A percentile compares a stretch with the other conserved stretches of the same genome.
These are phyloP conservation scores for Engystomops pustulosus DNA, from an alignment of 2,113 vertebrate genomes.

Conservation along the genomic window DNA sequence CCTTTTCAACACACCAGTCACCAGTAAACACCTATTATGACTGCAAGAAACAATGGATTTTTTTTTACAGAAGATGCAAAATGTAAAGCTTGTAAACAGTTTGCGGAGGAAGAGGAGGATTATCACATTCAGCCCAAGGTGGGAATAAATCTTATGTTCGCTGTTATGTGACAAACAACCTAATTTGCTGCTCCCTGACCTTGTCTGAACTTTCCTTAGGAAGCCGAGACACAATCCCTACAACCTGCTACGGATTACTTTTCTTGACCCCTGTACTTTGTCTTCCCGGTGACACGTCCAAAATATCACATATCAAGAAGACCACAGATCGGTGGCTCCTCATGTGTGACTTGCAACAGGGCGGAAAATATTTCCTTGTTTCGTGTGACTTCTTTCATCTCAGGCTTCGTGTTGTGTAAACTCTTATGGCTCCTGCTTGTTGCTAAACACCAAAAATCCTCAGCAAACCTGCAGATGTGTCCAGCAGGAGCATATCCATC, in stretches of 20 bases:
- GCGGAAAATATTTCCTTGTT: constrained; percentile 12
- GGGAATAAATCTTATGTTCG: neutral
- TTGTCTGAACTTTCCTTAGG: neutral
- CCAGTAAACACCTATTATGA: no score
- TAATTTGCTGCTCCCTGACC: neutral
- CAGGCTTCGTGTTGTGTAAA: constrained; percentile 26
- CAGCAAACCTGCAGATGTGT: neutral
- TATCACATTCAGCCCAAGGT: neutral
- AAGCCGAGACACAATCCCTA: neutral
- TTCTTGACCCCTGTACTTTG: neutral
- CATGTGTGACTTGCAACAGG: neutral
- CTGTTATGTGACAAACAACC: neutral
- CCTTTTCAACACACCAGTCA: no score
- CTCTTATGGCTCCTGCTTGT: constrained; percentile 20
- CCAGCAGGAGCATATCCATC: constrained; percentile 6
- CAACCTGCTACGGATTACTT: constrained; percentile 6
- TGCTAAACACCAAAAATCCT: constrained; percentile 22
- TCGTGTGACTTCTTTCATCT: neutral
- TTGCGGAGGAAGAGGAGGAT: neutral
- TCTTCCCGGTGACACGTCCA: neutral
- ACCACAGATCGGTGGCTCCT: neutral
- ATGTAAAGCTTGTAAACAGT: neutral
- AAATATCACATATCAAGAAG: neutral
- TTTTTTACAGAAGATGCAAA: neutral
- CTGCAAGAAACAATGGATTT: neutral